A percentile compares a stretch with the other conserved stretches of the same genome.
Evolutionary conservation across 2,888 invertebrate species (phyloP).

Genomic region (Isotomurus palustris): DNA sequence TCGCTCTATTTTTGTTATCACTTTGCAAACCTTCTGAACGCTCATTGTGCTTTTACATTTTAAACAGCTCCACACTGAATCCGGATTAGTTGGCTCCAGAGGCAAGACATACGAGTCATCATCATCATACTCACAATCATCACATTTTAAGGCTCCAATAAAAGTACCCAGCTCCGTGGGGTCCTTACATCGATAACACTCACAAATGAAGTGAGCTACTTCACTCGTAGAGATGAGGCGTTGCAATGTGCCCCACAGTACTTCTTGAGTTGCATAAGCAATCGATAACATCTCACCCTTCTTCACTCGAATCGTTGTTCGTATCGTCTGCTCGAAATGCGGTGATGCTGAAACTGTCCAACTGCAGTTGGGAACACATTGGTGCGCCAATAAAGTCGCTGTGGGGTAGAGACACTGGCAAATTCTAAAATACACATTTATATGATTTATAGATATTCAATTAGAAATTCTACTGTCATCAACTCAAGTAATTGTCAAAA

Average conservation of each 20-base stretch:
- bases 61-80: slow-evolving; percentile 32
- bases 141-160: slow-evolving; percentile 35
- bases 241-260: slow-evolving; percentile 35
- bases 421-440: slow-evolving; percentile 15
- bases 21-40: slow-evolving; percentile 23
- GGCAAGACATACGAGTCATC: slow-evolving; percentile 33
- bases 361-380: slow-evolving; percentile 28
- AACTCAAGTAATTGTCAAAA: neutral
- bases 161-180: slow-evolving; percentile 34
- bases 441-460: no score
- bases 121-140: slow-evolving; percentile 14
- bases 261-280: slow-evolving; percentile 37
- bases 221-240: slow-evolving; percentile 37
- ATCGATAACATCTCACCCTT: slow-evolving; percentile 36
- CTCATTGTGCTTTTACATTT: slow-evolving; percentile 18
- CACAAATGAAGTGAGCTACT: slow-evolving; percentile 41
- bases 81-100: slow-evolving; percentile 23
- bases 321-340: slow-evolving; percentile 32
- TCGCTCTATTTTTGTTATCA: slow-evolving; percentile 29
- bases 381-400: slow-evolving; percentile 30
- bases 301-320: slow-evolving; percentile 27
- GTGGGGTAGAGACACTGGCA: slow-evolving; percentile 37
- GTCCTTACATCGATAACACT: slow-evolving; percentile 34
- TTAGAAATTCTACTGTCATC: no score
- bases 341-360: slow-evolving; percentile 38